A percentile compares a stretch with the other conserved stretches of the same genome.
Evolutionary conservation across 2,113 vertebrate species (phyloP).

Genomic region (Meles meles): DNA sequence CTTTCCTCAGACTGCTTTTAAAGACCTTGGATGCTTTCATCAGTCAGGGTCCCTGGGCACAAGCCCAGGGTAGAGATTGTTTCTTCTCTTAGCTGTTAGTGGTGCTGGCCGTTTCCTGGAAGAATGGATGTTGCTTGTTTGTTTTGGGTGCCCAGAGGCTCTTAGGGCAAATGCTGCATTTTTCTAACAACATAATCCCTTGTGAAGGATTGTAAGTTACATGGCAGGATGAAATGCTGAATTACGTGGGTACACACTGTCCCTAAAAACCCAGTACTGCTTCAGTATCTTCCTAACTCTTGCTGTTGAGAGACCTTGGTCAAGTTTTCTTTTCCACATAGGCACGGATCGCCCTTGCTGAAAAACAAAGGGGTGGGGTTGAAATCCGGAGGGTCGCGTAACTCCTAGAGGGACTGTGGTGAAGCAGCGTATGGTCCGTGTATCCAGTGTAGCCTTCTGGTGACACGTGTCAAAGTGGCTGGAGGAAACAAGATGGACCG

Average conservation of each 20-base stretch:
- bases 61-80: neutral
- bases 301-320: neutral
- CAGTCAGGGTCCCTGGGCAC: neutral
- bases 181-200: neutral
- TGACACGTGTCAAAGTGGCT: neutral
- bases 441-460: neutral
- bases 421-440: neutral
- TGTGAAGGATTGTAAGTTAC: neutral
- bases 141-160: neutral
- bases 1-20: constrained; percentile 30
- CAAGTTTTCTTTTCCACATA: neutral
- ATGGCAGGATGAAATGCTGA: neutral
- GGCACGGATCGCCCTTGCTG: neutral
- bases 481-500: neutral
- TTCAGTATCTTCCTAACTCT: constrained; percentile 4
- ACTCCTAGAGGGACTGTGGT: neutral
- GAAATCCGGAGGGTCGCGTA: neutral
- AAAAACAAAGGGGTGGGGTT: neutral
- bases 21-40: constrained; percentile 25
- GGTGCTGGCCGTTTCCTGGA: constrained; percentile 21
- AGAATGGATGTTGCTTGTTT: neutral
- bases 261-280: constrained; percentile 9
- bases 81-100: constrained; percentile 16
- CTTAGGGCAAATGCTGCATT: constrained; percentile 9
- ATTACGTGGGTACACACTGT: neutral